A percentile compares a stretch with the other conserved stretches of the same genome.
Evolutionary conservation across 2,888 invertebrate genomes (phyloP).

Genomic region (Tenthredo amoena): DNA sequence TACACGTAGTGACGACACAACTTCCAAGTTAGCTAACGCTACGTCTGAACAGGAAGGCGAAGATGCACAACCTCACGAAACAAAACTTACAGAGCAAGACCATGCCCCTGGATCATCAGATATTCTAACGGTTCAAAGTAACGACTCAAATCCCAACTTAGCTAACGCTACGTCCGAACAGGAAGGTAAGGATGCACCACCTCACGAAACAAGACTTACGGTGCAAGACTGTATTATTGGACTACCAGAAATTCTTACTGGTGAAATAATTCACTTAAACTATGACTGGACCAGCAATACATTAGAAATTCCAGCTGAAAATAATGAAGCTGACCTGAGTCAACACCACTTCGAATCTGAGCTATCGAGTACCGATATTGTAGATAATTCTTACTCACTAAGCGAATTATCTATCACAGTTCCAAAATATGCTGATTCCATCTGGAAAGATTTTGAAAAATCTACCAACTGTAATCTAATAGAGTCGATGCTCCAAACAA

Average conservation of each 20-base stretch:
- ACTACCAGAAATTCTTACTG: neutral
- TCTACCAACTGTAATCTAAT: neutral
- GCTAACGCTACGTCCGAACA: neutral
- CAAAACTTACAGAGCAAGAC: neutral
- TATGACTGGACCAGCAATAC: neutral
- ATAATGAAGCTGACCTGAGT: neutral
- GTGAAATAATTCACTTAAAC: neutral
- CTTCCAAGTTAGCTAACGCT: neutral
- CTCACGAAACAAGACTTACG: neutral
- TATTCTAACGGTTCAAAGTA: neutral
- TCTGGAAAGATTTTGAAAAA: constrained; percentile 12
- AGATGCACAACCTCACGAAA: neutral
- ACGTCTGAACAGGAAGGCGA: neutral
- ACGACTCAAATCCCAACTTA: neutral
- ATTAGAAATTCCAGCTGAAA: neutral
- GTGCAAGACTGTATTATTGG: neutral
- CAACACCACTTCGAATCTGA: neutral
- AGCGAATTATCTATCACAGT: neutral
- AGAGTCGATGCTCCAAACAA: neutral
- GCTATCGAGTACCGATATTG: neutral
- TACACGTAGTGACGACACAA: neutral
- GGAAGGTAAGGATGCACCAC: neutral
- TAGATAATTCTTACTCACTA: neutral
- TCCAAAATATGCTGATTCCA: neutral
- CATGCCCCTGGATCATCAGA: neutral